Conservation (phyloP, 1,140 invertebrate genomes). For the Plectrocnemia conspersa region DNA sequence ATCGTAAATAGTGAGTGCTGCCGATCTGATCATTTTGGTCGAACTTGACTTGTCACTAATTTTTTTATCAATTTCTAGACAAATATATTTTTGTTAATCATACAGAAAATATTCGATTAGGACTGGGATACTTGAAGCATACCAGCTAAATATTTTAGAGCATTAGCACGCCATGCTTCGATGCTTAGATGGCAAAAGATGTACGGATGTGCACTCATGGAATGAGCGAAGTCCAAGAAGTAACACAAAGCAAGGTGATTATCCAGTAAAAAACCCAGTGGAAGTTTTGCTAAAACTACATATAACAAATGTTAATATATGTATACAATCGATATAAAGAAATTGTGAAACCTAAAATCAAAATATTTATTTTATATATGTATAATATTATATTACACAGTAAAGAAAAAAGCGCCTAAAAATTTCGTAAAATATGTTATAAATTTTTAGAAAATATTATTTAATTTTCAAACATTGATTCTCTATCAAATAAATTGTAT, state of each 20-base stretch:
- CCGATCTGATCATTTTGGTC: constrained; percentile 65
- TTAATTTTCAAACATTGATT: too few relatives aligned
- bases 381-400: too few relatives aligned
- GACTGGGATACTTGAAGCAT: constrained; percentile 29
- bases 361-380: too few relatives aligned
- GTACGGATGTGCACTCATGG: constrained; percentile 67
- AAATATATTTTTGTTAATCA: constrained; percentile 6
- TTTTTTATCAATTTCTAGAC: constrained; percentile 5
- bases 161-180: constrained; percentile 49
- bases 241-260: constrained; percentile 76
- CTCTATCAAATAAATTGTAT: too few relatives aligned
- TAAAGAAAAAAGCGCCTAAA: background rate
- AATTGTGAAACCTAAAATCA: too few relatives aligned
- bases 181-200: constrained; percentile 81
- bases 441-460: too few relatives aligned
- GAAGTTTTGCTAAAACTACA: constrained; percentile 45
- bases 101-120: constrained; percentile 4
- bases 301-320: background rate
- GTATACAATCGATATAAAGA: too few relatives aligned
- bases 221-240: constrained; percentile 78
- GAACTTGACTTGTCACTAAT: constrained; percentile 53
- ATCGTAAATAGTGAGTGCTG: constrained; percentile 77
- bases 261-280: constrained; percentile 72
- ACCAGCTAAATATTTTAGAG: constrained; percentile 37
- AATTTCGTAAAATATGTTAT: background rate